A percentile compares a stretch with the other conserved stretches of the same genome.
Conservation (phyloP, 2,797 vertebrate genomes). For the Chelonia mydas region DNA sequence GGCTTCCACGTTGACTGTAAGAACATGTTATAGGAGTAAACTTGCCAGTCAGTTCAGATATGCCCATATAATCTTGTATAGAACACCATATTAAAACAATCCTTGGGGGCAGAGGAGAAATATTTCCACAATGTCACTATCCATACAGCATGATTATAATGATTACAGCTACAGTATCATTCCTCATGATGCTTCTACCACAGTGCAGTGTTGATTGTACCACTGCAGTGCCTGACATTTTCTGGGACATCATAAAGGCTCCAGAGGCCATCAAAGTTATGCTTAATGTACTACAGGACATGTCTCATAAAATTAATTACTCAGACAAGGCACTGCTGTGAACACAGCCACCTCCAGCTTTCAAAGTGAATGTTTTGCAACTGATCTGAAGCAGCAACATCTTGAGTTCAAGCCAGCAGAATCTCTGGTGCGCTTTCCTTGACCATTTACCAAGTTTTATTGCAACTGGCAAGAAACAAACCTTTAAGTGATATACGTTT, state of each 20-base stretch:
- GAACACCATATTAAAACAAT: neutral
- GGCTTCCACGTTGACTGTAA: neutral
- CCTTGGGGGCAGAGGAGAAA: constrained; percentile 28
- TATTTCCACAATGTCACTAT: constrained; percentile 45
- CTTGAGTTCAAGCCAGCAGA: constrained; percentile 29
- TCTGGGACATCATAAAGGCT: constrained; percentile 34
- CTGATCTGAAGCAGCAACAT: constrained; percentile 16
- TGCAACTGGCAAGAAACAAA: constrained; percentile 1
- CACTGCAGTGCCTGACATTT: constrained; percentile 48
- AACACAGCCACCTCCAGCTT: constrained; percentile 54
- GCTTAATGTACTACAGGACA: constrained; percentile 50
- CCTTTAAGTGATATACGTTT: neutral
- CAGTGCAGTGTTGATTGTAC: constrained; percentile 16
- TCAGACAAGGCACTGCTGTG: constrained; percentile 55
- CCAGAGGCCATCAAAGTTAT: constrained; percentile 63
- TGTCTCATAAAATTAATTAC: constrained; percentile 66
- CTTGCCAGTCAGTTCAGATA: constrained; percentile 16
- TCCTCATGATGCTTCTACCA: constrained; percentile 20
- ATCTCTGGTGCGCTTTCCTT: neutral
- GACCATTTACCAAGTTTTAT: neutral
- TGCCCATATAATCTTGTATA: neutral
- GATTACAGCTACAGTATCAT: constrained; percentile 38
- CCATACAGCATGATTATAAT: constrained; percentile 57
- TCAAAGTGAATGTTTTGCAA: constrained; percentile 43
- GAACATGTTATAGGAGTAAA: neutral